Evolutionary conservation across 2,113 vertebrate species (phyloP), one percentile per base, ranked within the genome.

Genomic region (Clupea harengus): DNA sequence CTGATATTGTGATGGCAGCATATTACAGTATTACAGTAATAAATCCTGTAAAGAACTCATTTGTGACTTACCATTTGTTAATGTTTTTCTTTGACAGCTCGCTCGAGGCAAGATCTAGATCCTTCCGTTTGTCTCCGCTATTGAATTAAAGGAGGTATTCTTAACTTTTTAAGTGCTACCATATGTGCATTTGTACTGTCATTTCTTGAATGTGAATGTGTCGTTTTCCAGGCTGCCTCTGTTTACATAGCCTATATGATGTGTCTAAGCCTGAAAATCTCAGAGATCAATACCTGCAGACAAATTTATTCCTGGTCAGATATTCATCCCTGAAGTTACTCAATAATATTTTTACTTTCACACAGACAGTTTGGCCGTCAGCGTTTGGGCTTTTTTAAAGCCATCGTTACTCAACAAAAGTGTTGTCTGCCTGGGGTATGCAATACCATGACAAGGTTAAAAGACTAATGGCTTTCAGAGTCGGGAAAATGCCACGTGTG

Each of bases 131-230:
- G 86, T 46, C 84, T 87, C 85, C 54, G 88, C 85, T 89, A 54
- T 88, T 88, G 81, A 75, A 89, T 91, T 87, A 87, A 83, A 92
- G 91, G 89, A 52, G 82, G 87, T 84, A 86, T 83, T 83, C 49
- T 72, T 10, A 81, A 67, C 52, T 85, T 75, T 75, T 52, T 91
- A 94, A 95, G 83, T 91, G 87, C 86, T 90, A 87, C 91, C 92
- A 93, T 87, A 92, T 93, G 93, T 89, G 87, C 72, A 87, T 89
- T 91, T 91, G 89, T 91, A 87, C 88, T 91, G 90, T 91, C 87
- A 88, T 49, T 86, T 88, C 80, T 86, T 92, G 81, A 90, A 89
- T 86, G 85, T 82, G 87, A 87, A 83, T 17, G 47, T 88, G 90
- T 85, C 92, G 90, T 90, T 92, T 92, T 91, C 86, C 88, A 90